Evolutionary conservation across 1,140 invertebrate genomes (phyloP), one percentile per base, ranked within the genome.

Genomic region (Lasioglossum baleicum): DNA sequence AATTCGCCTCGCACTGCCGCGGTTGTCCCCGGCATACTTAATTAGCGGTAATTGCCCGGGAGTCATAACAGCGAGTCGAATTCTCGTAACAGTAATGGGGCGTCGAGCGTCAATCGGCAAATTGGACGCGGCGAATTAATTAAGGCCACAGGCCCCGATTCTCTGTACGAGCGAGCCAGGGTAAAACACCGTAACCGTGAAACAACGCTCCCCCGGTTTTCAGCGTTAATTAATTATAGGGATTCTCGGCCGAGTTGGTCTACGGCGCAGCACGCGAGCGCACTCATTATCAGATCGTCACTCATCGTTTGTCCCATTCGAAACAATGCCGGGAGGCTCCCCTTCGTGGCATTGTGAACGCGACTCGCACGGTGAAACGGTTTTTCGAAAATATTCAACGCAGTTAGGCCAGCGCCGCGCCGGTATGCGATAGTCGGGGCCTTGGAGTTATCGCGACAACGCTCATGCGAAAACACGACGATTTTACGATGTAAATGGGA

Each of bases 141-240:
- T 53, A 53, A 53, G 51, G 51, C 51, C 51, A 20, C 51, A 15
- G 48, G 48, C 15, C 2, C 13, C 51, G 51, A 13, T 13, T 11
- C 11, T 10, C 44, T 48, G 7, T 48, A 13, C 13, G 11, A 48
- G 10, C 35, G 73, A 83, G 60, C 74, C 69, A 67, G 68, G 13
- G 51, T 42, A n/a, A 35, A 85, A 81, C 64, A 53, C 68, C 58
- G 75, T 66, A 78, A 78, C 67, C 51, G 70, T 75, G 84, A 64
- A 75, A 84, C 79, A 65, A 77, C 64, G 40, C 53, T 61, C 63
- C 42, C 10, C 71, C n/a, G 13, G 56, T 58, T 51, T 53, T 58
- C 35, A 71, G 58, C 77, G 64, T 87, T 83, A 83, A 87, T 87
- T 87, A 83, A 83, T 84, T 64, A 81, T n/a, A 53, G 73, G 44